Evolutionary conservation across 1,140 invertebrate species (phyloP).

Genomic region (Paralvinella palmiformis): DNA sequence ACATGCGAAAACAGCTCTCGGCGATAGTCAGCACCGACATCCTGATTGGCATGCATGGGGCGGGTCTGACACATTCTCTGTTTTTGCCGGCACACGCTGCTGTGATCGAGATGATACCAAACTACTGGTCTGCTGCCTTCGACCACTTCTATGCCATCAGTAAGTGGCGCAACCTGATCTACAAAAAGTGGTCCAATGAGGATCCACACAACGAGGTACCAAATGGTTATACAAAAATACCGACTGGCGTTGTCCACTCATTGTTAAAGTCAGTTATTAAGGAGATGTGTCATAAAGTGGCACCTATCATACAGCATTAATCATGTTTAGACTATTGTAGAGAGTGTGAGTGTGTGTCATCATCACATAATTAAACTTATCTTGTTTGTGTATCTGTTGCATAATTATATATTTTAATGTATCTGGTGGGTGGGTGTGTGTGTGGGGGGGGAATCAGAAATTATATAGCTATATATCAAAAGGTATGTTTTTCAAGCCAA

Average conservation of each 20-base stretch:
- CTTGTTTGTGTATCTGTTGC: no score
- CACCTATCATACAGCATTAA: no score
- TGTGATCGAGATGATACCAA: conserved; percentile 79
- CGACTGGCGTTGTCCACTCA: conserved; percentile 3
- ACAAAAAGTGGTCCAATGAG: conserved; percentile 29
- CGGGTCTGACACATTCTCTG: conserved; percentile 87
- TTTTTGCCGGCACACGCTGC: conserved; percentile 93
- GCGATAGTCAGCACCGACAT: conserved; percentile 69
- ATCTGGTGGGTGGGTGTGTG: no score
- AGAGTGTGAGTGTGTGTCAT: no score
- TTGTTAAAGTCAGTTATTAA: conserved; percentile 10
- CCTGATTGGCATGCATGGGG: conserved; percentile 96
- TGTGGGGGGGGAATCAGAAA: no score
- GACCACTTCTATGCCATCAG: conserved; percentile 38
- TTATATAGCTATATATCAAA: no score
- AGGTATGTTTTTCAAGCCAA: no score
- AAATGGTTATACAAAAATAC: conserved; percentile 10
- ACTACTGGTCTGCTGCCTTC: conserved; percentile 31
- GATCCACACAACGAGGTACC: conserved; percentile 19
- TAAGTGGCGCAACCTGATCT: conserved; percentile 36
- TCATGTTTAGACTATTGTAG: no score
- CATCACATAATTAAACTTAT: no score
- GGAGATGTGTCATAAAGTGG: conserved; percentile 2
- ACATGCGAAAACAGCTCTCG: conserved; percentile 34
- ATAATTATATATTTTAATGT: no score